A percentile compares a stretch with the other conserved stretches of the same genome.
phyloP scores from a whole-genome alignment of 1,140 invertebrate species.

The Rhyacophila brunnea region DNA sequence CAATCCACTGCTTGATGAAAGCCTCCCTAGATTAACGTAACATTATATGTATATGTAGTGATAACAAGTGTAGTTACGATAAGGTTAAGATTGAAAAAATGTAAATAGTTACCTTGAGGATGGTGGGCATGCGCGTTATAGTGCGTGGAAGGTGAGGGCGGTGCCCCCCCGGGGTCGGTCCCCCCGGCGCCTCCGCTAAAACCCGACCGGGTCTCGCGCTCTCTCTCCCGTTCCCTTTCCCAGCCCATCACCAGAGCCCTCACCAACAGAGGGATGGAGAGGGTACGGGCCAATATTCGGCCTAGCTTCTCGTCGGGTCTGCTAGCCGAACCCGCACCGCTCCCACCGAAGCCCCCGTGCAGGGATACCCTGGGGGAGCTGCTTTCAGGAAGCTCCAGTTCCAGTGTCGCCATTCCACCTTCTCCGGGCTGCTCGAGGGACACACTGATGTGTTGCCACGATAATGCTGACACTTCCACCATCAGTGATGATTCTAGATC shows the following conservation, averaged over 20 bases:
- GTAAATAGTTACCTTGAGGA: not conserved
- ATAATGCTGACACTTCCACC: constrained; percentile 88
- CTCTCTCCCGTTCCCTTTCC: constrained; percentile 39
- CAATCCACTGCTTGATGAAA: too few relatives aligned
- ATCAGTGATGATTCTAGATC: constrained; percentile 80
- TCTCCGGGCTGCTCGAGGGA: constrained; percentile 91
- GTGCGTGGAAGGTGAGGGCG: constrained; percentile 24
- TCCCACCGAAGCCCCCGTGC: constrained; percentile 36
- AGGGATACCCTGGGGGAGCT: constrained; percentile 65
- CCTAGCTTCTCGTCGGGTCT: constrained; percentile 61
- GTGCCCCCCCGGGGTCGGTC: constrained; percentile 46
- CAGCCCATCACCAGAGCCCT: constrained; percentile 69
- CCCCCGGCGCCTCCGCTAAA: constrained; percentile 52
- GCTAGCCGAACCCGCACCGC: not conserved
- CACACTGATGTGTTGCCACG: constrained; percentile 84
- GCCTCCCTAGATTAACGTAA: too few relatives aligned
- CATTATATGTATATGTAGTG: too few relatives aligned
- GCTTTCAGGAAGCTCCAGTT: constrained; percentile 78
- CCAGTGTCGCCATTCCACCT: constrained; percentile 88
- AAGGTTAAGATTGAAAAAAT: not conserved
- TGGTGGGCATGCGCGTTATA: constrained; percentile 5
- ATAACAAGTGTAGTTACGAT: too few relatives aligned
- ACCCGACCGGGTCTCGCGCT: constrained; percentile 48
- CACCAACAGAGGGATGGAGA: constrained; percentile 87
- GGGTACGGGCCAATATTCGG: constrained; percentile 83